phyloP scores from a whole-genome alignment of 2,888 invertebrate genomes.

The Drosophila ezoana region DNA sequence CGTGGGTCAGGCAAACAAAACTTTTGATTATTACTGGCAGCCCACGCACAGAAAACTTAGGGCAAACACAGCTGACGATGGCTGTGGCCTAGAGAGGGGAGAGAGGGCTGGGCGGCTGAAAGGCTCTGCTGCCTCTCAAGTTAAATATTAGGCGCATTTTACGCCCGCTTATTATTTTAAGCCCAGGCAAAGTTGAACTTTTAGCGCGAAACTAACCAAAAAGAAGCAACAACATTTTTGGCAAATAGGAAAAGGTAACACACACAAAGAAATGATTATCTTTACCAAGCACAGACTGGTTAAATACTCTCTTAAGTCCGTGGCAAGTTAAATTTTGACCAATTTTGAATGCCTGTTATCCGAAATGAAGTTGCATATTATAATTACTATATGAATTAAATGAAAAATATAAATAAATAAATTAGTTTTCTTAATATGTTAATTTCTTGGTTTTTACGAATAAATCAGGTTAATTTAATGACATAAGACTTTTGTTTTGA shows the following conservation, averaged over 20 bases:
- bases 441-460: too few species aligned
- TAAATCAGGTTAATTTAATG: too few species aligned
- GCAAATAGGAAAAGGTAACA: constrained; percentile 3
- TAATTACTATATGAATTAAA: too few species aligned
- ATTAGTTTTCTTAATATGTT: too few species aligned
- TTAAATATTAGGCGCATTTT: constrained; percentile 44
- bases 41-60: constrained; percentile 31
- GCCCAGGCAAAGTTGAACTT: constrained; percentile 35
- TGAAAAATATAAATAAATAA: too few species aligned
- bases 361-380: too few species aligned
- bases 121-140: constrained; percentile 36
- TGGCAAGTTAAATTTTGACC: neutral
- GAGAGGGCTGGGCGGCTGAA: neutral
- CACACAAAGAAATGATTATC: neutral
- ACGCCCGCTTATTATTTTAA: constrained; percentile 46
- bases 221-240: constrained; percentile 16
- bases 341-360: neutral
- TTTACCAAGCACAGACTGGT: neutral
- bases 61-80: constrained; percentile 28
- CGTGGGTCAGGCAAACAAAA: constrained; percentile 33
- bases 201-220: constrained; percentile 33
- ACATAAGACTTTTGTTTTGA: too few species aligned
- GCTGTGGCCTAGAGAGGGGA: neutral
- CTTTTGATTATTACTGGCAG: constrained; percentile 44
- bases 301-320: neutral